Evolutionary conservation across 2,797 vertebrate genomes (phyloP).

Genomic region (Crypturellus tataupa): DNA sequence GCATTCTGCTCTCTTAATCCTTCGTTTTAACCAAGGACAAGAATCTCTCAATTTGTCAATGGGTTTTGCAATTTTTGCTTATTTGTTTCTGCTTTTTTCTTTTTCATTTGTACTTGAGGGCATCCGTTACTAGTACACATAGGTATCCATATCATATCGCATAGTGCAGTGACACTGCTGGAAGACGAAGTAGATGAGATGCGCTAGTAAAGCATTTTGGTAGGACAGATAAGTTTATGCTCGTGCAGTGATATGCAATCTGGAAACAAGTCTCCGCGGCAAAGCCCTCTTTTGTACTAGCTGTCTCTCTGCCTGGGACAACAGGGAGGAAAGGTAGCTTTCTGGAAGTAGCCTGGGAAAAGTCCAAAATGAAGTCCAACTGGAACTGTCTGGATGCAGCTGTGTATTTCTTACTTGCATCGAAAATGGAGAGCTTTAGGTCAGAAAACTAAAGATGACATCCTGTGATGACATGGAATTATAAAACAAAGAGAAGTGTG

Average conservation of each 20-base stretch:
- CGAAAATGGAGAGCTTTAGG: background rate
- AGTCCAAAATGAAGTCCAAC: background rate
- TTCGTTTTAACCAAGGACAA: background rate
- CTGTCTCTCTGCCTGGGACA: background rate
- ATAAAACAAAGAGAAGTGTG: background rate
- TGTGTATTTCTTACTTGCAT: background rate
- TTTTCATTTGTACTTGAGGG: background rate
- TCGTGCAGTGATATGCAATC: background rate
- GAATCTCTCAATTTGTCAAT: background rate
- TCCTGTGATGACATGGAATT: background rate
- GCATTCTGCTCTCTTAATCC: background rate
- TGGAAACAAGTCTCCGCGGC: background rate
- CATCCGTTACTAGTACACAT: background rate
- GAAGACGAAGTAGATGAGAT: background rate
- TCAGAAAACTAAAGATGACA: background rate
- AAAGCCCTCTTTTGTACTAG: background rate
- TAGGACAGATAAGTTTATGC: background rate
- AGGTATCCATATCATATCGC: background rate
- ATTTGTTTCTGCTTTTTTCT: background rate
- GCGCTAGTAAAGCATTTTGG: background rate
- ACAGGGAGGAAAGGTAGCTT: background rate
- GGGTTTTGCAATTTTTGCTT: background rate
- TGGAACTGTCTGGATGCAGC: background rate
- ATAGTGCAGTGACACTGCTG: background rate
- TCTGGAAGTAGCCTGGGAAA: background rate